These are phyloP conservation scores for Synanthedon tipuliformis DNA, from an alignment of 2,888 invertebrate genomes.

Conservation along the genomic window DNA sequence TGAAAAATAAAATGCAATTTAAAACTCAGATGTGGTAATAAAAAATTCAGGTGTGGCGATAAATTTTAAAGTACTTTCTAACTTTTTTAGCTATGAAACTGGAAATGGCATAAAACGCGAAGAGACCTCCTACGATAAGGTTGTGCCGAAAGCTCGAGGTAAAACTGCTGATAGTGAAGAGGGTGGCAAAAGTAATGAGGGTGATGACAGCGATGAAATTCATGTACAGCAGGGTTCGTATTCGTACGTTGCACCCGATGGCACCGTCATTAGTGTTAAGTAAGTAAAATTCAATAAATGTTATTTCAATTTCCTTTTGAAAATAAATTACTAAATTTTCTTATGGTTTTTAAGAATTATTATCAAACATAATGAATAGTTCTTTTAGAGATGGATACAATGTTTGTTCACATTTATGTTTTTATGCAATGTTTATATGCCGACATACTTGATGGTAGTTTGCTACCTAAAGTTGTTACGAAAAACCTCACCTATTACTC, in stretches of 20 bases:
- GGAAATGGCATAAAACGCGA: conserved; percentile 83
- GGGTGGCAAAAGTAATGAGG: conserved; percentile 68
- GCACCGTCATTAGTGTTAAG: conserved; percentile 73
- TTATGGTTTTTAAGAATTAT: no score
- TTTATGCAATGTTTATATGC: no score
- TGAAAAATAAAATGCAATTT: neutral
- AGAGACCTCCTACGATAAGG: conserved; percentile 78
- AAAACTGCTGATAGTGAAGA: conserved; percentile 47
- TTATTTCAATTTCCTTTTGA: no score
- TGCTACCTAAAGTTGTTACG: no score
- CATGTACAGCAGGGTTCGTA: conserved; percentile 76
- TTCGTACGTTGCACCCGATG: conserved; percentile 78
- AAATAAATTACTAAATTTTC: no score
- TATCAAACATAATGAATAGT: no score
- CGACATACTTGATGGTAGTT: no score
- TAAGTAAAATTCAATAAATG: conserved; percentile 15
- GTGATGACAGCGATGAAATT: conserved; percentile 63
- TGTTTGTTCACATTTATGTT: no score
- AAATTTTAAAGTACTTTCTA: neutral
- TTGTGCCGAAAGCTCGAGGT: conserved; percentile 53
- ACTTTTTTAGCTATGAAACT: conserved; percentile 75
- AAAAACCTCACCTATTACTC: no score
- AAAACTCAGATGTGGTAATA: neutral
- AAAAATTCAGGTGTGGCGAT: neutral
- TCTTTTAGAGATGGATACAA: no score